Conservation (phyloP, 2,113 vertebrate species). For the Girardinichthys multiradiatus region DNA sequence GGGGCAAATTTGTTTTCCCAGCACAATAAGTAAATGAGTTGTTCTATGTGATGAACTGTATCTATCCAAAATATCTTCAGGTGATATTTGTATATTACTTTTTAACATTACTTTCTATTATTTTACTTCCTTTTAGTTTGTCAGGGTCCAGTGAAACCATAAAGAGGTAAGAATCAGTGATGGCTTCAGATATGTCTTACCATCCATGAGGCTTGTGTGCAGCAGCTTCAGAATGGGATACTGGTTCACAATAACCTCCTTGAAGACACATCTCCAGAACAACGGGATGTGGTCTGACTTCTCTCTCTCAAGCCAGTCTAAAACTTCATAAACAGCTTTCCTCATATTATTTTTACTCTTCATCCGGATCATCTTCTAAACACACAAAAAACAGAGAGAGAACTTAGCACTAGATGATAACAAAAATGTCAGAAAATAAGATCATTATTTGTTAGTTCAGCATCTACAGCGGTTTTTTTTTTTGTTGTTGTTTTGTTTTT, state of each 20-base stretch:
- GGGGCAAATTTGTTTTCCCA: too few species aligned
- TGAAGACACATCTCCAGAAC: slow-evolving; percentile 75
- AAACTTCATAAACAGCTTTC: slow-evolving; percentile 55
- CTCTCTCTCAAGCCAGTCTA: slow-evolving; percentile 70
- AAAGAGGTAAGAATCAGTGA: too few species aligned
- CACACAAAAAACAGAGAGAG: neutral
- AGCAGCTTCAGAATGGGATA: slow-evolving; percentile 61
- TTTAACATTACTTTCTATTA: too few species aligned
- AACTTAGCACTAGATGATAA: neutral
- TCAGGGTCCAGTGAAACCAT: too few species aligned
- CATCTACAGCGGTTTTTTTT: neutral
- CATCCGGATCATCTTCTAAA: slow-evolving; percentile 65
- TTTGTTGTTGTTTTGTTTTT: too few species aligned
- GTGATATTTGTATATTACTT: too few species aligned
- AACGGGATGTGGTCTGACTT: slow-evolving; percentile 5
- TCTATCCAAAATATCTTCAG: too few species aligned
- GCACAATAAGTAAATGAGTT: too few species aligned
- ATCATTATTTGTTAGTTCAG: neutral
- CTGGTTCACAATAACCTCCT: slow-evolving; percentile 53
- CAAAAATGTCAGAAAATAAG: neutral
- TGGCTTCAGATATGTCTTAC: slow-evolving; percentile 62
- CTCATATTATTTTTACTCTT: slow-evolving; percentile 43
- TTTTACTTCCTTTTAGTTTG: too few species aligned
- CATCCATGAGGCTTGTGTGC: slow-evolving; percentile 60
- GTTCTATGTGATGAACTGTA: too few species aligned